Base-by-base conservation (phyloP, 2,113 vertebrate species). In the Oreamnos americanus region DNA sequence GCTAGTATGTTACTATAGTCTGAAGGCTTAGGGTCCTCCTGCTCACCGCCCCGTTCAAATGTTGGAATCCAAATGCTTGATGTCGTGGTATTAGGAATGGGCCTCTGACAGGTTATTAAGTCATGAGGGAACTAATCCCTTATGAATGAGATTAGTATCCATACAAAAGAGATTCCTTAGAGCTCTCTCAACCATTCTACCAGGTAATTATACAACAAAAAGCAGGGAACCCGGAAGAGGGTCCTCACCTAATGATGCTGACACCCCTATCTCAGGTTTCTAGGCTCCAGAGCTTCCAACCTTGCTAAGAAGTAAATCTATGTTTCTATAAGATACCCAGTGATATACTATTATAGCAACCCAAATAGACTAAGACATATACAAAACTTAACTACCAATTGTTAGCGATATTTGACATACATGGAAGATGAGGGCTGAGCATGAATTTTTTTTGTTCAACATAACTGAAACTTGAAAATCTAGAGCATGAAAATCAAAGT, bases 41-140 rank as follows among this genome's bases (percentile, higher is more conserved):
- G 0, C 6, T 17, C n/a, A 17, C n/a, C 2, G 0, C 33, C 28
- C 1, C 0, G n/a, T 64, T 49, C 10, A 6, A 43, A 36, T 53
- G 16, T 55, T 86, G 47, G 51, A 91, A 25, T 60, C 19, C 30
- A 87, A 57, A 39, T 23, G 7, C 30, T 25, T 23, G 43, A n/a
- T 55, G 19, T 95, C 7, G 11, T 67, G 33, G 58, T 57, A 9
- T 47, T 79, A 62, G 30, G 47, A 79, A 26, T 78, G 23, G 39
- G 28, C 5, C 28, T 51, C 76, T 90, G 36, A 30, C 14, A 86
- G 9, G 17, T 87, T 23, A 82, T 57, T 79, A 51, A 71, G 47
- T 55, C 16, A 47, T 79, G 13, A 79, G 8, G n/a, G 47, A 55
- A 39, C 19, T 33, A 19, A 78, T 5, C 15, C 2, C 2, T 28